Evolutionary conservation across 2,797 vertebrate genomes (phyloP).

Genomic region (Pipistrellus pygmaeus): DNA sequence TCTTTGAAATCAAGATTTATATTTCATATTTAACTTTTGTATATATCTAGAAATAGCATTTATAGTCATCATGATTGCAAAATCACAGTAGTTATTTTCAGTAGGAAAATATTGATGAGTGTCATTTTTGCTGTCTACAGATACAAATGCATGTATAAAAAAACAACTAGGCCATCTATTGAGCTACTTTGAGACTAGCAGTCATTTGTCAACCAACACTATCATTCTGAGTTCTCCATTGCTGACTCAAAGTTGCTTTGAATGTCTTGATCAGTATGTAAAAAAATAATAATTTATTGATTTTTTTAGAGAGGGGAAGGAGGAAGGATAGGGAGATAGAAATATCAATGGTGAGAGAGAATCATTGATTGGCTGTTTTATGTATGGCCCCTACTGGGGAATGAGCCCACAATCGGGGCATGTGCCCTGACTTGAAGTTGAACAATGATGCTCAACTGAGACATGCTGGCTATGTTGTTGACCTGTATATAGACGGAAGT

Average conservation of each 20-base stretch:
- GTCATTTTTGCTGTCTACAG: background rate
- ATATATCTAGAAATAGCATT: background rate
- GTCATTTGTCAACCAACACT: background rate
- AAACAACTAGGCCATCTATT: background rate
- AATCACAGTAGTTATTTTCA: background rate
- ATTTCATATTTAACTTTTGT: background rate
- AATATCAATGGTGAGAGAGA: too few relatives aligned
- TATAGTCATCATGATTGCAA: background rate
- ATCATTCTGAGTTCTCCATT: background rate
- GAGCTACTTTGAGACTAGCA: background rate
- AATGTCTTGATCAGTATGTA: background rate
- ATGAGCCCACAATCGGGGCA: too few relatives aligned
- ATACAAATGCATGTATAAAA: background rate
- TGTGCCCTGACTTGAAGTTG: too few relatives aligned
- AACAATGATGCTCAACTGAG: too few relatives aligned
- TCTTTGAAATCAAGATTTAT: background rate
- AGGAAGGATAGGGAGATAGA: too few relatives aligned
- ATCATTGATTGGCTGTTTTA: too few relatives aligned
- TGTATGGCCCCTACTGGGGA: too few relatives aligned
- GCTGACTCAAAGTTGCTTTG: background rate
- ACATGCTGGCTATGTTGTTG: background rate
- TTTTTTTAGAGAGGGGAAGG: too few relatives aligned
- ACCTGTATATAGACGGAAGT: background rate
- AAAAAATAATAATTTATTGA: background rate
- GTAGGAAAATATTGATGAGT: background rate